Base-by-base conservation (phyloP, 2,888 invertebrate species). In the Idaea straminata region DNA sequence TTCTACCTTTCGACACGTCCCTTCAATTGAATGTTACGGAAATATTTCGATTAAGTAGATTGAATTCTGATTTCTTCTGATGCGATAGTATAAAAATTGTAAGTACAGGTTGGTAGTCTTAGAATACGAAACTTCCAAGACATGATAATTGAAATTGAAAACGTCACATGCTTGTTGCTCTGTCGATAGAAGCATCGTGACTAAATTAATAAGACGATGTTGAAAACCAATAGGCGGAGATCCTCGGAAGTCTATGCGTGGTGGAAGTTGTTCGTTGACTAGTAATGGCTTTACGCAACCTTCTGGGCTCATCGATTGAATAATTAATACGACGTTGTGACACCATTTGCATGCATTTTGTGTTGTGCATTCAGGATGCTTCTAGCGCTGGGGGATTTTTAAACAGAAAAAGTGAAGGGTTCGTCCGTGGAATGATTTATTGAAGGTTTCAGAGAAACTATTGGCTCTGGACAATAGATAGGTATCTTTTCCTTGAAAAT, bases 211-310 rank as follows among this genome's bases (percentile, higher is more conserved):
- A 78, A 83, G 57, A 62, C 47, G n/a, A 63, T 65, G 69, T 65
- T 69, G 69, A 70, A 68, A 66, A 66, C 65, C 63, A 66, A 62
- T 67, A 67, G 66, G 70, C 68, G 73, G 76, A 73, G 78, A 74
- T 74, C 77, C 78, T 84, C 84, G 84, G 85, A 87, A 84, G 85
- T 81, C 69, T 72, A 71, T 73, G 69, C 73, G 71, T 67, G 70
- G 79, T 82, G 83, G 82, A 83, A 83, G 81, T 79, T 74, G 66
- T 69, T 65, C 16, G 68, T 67, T 64, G 83, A 83, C 81, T 82
- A 72, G 73, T 74, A 82, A 83, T 78, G 69, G 66, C 65, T 77
- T 77, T 75, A 77, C 74, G 76, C 77, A 82, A 81, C 77, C 77
- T 80, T 80, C 77, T 66, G 60, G 72, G 72, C 67, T 72, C 73